Evolutionary conservation across 2,113 vertebrate genomes (phyloP).

Genomic region (Cygnus buccinator): DNA sequence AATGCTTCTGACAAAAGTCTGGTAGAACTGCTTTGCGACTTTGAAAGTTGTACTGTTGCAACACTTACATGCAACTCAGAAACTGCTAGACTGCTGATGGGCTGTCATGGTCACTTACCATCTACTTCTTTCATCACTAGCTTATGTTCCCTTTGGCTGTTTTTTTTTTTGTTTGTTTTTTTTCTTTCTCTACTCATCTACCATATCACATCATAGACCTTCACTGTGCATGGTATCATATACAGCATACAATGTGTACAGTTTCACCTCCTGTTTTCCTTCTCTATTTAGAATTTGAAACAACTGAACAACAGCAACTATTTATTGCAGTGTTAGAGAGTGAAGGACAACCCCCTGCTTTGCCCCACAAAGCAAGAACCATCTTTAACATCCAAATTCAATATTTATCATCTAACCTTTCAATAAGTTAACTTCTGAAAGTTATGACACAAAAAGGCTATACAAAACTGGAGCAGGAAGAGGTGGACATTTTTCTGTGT

Average conservation of each 20-base stretch:
- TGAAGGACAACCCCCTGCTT: accelerated
- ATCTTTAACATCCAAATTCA: background rate
- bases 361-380: background rate
- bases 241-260: accelerated
- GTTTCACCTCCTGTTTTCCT: background rate
- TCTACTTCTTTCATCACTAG: background rate
- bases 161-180: background rate
- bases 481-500: background rate
- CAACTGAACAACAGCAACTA: background rate
- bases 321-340: background rate
- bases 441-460: background rate
- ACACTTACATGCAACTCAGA: background rate
- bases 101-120: background rate
- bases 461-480: background rate
- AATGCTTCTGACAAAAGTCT: background rate
- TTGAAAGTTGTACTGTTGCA: background rate
- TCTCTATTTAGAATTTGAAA: background rate
- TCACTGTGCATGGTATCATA: background rate
- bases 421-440: background rate
- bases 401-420: background rate
- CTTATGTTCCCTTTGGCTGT: background rate
- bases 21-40: no score
- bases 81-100: background rate
- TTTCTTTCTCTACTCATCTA: background rate
- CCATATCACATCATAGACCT: background rate